Evolutionary conservation across 2,797 vertebrate genomes (phyloP).

Genomic region (Pampus argenteus): DNA sequence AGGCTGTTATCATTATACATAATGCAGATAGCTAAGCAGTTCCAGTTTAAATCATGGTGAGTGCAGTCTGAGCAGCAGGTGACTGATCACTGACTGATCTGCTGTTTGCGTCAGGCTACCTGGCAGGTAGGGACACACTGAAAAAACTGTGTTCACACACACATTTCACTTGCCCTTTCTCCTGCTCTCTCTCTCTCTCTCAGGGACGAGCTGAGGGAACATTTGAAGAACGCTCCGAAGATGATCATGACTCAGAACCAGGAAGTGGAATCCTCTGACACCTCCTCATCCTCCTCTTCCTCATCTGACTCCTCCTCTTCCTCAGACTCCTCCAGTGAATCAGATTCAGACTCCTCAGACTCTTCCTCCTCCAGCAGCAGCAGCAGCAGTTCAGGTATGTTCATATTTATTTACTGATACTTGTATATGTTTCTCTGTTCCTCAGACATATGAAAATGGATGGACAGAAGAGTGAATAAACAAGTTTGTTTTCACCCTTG

Average conservation of each 20-base stretch:
- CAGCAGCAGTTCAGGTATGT: constrained; percentile 74
- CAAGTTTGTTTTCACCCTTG: constrained; percentile 21
- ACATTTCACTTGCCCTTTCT: not conserved
- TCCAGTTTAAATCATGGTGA: too few species aligned
- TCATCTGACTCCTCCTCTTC: constrained; percentile 87
- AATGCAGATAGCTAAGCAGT: too few species aligned
- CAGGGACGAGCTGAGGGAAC: constrained; percentile 96
- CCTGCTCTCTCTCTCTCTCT: not conserved
- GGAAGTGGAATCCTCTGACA: constrained; percentile 93
- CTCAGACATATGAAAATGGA: not conserved
- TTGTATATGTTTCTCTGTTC: not conserved
- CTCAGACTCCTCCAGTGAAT: constrained; percentile 82
- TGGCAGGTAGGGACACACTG: too few species aligned
- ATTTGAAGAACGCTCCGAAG: constrained; percentile 97
- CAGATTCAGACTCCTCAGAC: constrained; percentile 72
- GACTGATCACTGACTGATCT: too few species aligned
- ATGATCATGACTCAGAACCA: constrained; percentile 98
- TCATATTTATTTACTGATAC: not conserved
- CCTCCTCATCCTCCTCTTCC: constrained; percentile 84
- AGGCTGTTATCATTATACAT: too few species aligned
- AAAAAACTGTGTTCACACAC: not conserved
- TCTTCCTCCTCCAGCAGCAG: constrained; percentile 65
- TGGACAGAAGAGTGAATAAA: not conserved
- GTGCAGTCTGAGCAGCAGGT: too few species aligned
- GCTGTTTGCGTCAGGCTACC: too few species aligned